Conservation (phyloP, 2,797 vertebrate genomes). For the Pseudotriccus pelzelni region DNA sequence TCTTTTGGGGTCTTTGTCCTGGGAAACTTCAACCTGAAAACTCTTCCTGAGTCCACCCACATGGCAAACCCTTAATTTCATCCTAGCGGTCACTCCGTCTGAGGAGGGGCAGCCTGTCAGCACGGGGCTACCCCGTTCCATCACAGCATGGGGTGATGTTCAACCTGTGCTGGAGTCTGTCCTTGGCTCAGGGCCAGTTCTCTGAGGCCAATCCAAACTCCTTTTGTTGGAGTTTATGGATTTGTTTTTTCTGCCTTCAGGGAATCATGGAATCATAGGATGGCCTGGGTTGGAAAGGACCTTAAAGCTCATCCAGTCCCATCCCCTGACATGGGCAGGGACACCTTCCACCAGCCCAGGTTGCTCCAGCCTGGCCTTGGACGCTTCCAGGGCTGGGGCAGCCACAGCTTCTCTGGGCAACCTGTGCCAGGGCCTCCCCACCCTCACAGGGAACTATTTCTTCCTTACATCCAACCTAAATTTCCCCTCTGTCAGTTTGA, state of each 20-base stretch:
- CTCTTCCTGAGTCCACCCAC: background rate
- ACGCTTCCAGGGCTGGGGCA: background rate
- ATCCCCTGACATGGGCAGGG: background rate
- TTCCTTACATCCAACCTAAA: fast-evolving
- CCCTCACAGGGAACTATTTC: background rate
- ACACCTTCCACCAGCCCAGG: background rate
- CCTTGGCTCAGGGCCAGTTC: background rate
- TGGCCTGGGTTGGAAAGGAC: background rate
- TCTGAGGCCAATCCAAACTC: background rate
- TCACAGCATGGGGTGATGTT: background rate
- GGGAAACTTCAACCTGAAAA: background rate
- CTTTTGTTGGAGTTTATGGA: background rate
- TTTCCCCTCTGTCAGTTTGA: background rate
- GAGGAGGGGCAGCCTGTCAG: background rate
- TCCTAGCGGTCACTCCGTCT: background rate
- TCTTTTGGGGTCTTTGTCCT: background rate
- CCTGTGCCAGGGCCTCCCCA: background rate
- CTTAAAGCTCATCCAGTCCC: fast-evolving
- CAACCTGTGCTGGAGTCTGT: background rate
- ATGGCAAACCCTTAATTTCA: background rate
- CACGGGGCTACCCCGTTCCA: background rate
- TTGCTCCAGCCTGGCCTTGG: background rate
- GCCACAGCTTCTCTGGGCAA: background rate
- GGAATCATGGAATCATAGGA: background rate
- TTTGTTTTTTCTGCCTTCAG: background rate